A percentile compares a stretch with the other conserved stretches of the same genome.
These are phyloP conservation scores for Chlorospingus semifuscus DNA, from an alignment of 2,797 vertebrate species.

Conservation along the genomic window DNA sequence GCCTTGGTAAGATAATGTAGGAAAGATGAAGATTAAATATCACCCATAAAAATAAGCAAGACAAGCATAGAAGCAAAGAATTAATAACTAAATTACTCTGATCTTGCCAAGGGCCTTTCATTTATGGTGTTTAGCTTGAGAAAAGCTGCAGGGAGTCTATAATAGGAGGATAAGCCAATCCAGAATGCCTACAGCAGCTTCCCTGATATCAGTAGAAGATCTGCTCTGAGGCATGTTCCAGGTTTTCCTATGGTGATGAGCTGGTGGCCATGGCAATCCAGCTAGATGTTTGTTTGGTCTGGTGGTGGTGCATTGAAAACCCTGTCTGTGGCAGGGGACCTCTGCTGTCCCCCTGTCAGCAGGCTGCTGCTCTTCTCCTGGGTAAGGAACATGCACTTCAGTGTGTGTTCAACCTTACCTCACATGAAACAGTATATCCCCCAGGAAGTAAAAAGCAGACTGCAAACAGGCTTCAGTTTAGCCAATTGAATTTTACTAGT, in stretches of 20 bases:
- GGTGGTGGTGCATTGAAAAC: not conserved
- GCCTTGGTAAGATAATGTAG: not conserved
- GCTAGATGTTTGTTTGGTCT: not conserved
- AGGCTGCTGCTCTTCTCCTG: not conserved
- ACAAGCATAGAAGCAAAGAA: not conserved
- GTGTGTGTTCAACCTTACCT: not conserved
- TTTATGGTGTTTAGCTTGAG: not conserved
- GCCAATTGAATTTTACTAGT: not conserved
- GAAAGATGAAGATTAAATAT: not conserved
- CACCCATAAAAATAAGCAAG: not conserved
- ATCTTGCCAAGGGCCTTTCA: not conserved
- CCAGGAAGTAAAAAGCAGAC: not conserved
- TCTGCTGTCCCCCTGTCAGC: not conserved
- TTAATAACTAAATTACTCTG: not conserved
- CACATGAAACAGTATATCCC: fast-evolving
- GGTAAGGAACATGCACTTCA: not conserved
- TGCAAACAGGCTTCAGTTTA: not conserved
- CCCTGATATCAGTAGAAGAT: not conserved
- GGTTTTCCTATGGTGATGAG: fast-evolving
- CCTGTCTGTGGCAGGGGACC: not conserved
- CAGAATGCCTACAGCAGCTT: not conserved
- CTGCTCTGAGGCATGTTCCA: not conserved
- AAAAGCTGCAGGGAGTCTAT: not conserved
- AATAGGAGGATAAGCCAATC: not conserved
- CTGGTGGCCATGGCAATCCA: not conserved